A percentile compares a stretch with the other conserved stretches of the same genome.
Evolutionary conservation across 2,888 invertebrate genomes (phyloP).

Genomic region (Drosophila histrio): DNA sequence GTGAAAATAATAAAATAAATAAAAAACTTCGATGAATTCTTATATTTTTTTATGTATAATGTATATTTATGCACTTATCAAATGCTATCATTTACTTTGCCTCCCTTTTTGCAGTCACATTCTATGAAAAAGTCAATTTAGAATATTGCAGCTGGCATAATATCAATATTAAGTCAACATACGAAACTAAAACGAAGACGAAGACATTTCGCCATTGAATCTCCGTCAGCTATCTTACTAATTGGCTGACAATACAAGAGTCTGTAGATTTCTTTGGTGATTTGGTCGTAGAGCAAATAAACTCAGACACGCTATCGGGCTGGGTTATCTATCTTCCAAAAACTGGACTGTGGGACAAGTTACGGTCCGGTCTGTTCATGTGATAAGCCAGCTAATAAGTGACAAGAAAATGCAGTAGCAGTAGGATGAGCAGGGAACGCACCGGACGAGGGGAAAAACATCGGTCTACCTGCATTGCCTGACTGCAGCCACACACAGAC

Average conservation of each 20-base stretch:
- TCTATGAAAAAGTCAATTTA: neutral
- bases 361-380: conserved; percentile 2
- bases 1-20: too few species aligned
- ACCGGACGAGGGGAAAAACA: neutral
- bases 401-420: conserved; percentile 65
- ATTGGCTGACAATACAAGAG: conserved; percentile 27
- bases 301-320: conserved; percentile 18
- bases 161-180: neutral
- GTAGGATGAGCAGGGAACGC: conserved; percentile 29
- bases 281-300: conserved; percentile 6
- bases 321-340: conserved; percentile 30
- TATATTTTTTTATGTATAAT: neutral
- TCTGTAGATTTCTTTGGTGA: conserved; percentile 24
- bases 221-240: conserved; percentile 13
- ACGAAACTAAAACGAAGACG: neutral
- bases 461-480: conserved; percentile 42
- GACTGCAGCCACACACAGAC: conserved; percentile 43
- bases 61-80: too few species aligned
- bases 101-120: neutral
- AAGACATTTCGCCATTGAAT: conserved; percentile 3
- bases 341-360: conserved; percentile 33
- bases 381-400: conserved; percentile 74
- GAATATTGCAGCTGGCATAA: neutral
- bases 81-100: neutral
- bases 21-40: neutral